Base-by-base conservation (phyloP, 2,113 vertebrate species). In the Barbus barbus region DNA sequence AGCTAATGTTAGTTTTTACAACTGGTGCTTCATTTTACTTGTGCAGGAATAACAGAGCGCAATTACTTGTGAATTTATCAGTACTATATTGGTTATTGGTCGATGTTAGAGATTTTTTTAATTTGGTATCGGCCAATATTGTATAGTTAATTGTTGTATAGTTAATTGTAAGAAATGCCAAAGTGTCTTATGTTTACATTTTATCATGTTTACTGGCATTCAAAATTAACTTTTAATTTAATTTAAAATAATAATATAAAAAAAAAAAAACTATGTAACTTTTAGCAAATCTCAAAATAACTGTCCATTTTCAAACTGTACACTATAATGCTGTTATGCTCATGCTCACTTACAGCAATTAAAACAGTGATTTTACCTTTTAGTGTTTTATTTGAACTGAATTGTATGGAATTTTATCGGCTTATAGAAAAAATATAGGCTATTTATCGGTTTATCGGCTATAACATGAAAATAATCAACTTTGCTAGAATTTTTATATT, bases 1-100 rank as follows among this genome's bases (percentile, higher is more conserved):
- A 78, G 51, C 48, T 46, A n/a, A n/a, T n/a, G 67, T 77, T 80
- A 61, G 63, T 53, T 73, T 44, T 24, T 26, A 16, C 63, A 33
- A 67, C 38, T 31, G 14, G 24, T 72, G 20, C 33, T 76, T 84
- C 38, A 80, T 46, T 80, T 65, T 3, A 24, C 11, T 46, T 28
- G 16, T 80, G 38, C 38, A n/a, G 22, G 12, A 28, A 38, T 4
- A 58, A 78, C 75, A 78, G 12, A 9, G 9, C 26, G 14, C 12
- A 58, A 20, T 24, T 14, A 6, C 16, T 69, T 69, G 31, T 48
- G 8, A 24, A 51, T 75, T 20, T 20, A 31, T 20, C 6, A 1
- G 11, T 26, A 46, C 11, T 22, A 26, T 26, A 38, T 71, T 41
- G 33, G 9, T 65, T 65, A 16, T 65, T 3, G 14, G 61, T 8